phyloP scores from a whole-genome alignment of 2,113 vertebrate genomes.

The Typhlomys cinereus region DNA sequence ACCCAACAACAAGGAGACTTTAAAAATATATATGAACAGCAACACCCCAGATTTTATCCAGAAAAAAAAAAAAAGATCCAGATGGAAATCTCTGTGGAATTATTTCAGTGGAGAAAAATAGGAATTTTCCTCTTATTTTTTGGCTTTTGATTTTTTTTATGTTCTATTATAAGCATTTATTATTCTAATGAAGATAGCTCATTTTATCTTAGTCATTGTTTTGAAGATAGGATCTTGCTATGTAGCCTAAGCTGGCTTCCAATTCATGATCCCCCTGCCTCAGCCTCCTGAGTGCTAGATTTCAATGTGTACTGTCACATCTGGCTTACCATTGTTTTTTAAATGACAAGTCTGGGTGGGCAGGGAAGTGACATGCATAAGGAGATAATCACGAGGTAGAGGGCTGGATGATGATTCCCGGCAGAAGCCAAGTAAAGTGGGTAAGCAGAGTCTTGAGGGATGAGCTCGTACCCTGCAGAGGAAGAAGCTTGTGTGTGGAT shows the following conservation, averaged over 20 bases:
- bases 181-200: neutral
- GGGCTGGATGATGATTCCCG: too few relatives aligned
- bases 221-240: neutral
- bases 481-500: fast-evolving
- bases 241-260: neutral
- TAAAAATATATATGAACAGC: neutral
- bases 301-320: neutral
- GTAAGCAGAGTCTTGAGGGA: neutral
- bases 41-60: neutral
- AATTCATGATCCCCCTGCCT: neutral
- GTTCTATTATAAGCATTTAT: neutral
- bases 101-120: neutral
- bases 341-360: neutral
- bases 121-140: neutral
- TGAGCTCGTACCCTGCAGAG: neutral
- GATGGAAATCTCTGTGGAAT: neutral
- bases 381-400: neutral
- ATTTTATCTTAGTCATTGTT: neutral
- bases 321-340: neutral
- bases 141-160: neutral
- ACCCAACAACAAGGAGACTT: neutral
- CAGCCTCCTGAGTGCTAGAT: neutral
- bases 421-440: neutral
- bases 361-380: neutral
- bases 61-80: neutral